Evolutionary conservation across 1,140 invertebrate genomes (phyloP).

Genomic region (Megalopta genalis): DNA sequence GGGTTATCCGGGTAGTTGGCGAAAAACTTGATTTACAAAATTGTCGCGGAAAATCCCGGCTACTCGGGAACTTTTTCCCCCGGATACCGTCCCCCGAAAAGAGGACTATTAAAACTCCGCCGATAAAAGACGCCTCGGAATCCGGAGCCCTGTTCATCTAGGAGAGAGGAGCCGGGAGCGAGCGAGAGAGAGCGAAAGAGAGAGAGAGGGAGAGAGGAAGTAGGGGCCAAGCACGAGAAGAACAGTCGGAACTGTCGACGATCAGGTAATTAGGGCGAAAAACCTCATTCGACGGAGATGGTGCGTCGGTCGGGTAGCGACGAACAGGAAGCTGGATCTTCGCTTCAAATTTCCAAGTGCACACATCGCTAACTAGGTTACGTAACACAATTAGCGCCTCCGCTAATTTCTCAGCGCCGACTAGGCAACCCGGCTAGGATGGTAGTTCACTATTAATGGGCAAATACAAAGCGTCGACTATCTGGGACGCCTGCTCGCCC

Average conservation of each 20-base stretch:
- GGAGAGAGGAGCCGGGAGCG: no score
- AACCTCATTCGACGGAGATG: conserved; percentile 37
- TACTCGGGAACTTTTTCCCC: background rate
- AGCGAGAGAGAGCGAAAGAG: no score
- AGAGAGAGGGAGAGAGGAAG: no score
- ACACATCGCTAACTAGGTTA: conserved; percentile 76
- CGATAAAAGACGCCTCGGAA: background rate
- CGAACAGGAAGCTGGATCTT: conserved; percentile 44
- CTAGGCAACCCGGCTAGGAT: conserved; percentile 68
- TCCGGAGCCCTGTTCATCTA: background rate
- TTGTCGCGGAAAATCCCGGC: background rate
- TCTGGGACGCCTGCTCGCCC: background rate
- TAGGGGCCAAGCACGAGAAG: background rate
- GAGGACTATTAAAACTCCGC: background rate
- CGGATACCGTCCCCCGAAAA: background rate
- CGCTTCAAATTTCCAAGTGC: conserved; percentile 68
- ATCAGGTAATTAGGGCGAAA: conserved; percentile 57
- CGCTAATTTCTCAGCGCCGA: conserved; percentile 75
- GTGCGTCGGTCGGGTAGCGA: background rate
- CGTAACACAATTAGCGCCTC: conserved; percentile 74
- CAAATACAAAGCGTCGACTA: conserved; percentile 74
- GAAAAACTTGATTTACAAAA: conserved; percentile 5
- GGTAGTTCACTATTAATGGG: conserved; percentile 77
- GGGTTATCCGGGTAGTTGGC: background rate
- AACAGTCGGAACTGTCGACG: background rate